Evolutionary conservation across 2,888 invertebrate species (phyloP), one percentile per base, ranked within the genome.

Genomic region (Philhelius pedissequus): DNA sequence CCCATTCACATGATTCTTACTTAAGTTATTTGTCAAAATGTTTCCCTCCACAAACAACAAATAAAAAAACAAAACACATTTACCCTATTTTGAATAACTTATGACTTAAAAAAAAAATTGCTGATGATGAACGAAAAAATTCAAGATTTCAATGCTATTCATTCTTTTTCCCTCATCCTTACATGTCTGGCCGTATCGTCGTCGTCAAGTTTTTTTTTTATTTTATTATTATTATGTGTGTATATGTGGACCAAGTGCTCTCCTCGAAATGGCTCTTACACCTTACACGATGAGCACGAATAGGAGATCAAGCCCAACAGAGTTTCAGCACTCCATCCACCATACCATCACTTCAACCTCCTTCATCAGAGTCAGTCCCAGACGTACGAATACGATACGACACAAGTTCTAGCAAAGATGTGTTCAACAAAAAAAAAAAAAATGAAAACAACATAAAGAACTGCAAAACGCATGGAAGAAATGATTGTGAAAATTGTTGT

Each of bases 251-350:
- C 70, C 84, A 84, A 84, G 84, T 80, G 84, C 80, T 84, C 80
- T 84, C 71, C 70, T 52, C 62, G 71, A 70, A 84, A 84, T 80
- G 75, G 71, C 84, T 80, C 84, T 84, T 84, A 84, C 75, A 84
- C 80, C 84, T 84, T 84, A 84, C 80, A 80, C 84, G 79, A 80
- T 76, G 80, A 84, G 84, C 80, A 75, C 84, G 54, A 80, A 76
- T 68, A 76, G 79, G 71, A 80, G 75, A 84, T 84, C n/a, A n/a
- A n/a, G n/a, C 75, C 75, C 27, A 60, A 38, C n/a, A 64, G 22
- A 52, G 66, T 50, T 13, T 13, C 22, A 58, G 45, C 74, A 66
- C 32, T 60, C 74, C 74, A 70, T 40, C 70, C 58, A 30, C 48
- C 69, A 58, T 22, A 48, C 66, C 66, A 64, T 20, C 27, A 66